Evolutionary conservation across 2,797 vertebrate species (phyloP).

Genomic region (Trichosurus vulpecula): DNA sequence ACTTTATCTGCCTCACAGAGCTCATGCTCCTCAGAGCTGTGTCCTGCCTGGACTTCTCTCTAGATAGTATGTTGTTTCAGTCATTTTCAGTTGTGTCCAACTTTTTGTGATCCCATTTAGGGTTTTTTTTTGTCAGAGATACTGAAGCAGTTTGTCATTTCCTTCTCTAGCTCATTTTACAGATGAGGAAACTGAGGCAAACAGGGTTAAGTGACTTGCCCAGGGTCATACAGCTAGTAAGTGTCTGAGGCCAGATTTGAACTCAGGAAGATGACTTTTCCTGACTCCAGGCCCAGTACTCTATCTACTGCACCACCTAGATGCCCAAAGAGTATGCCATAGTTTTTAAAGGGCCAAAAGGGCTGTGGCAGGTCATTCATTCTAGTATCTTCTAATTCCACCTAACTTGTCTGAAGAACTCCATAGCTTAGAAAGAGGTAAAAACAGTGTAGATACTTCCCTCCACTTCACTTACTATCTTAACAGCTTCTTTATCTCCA

Average conservation of each 20-base stretch:
- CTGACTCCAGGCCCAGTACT: background rate
- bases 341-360: background rate
- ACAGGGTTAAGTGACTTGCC: background rate
- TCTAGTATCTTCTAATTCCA: background rate
- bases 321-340: background rate
- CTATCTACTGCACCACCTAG: background rate
- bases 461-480: background rate
- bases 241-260: background rate
- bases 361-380: background rate
- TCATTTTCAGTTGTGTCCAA: background rate
- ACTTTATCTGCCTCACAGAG: background rate
- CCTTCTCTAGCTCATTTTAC: background rate
- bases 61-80: background rate
- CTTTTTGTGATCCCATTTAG: background rate
- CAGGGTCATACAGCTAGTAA: background rate
- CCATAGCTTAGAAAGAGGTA: background rate
- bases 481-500: background rate
- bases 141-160: background rate
- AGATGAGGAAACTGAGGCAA: background rate
- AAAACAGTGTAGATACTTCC: background rate
- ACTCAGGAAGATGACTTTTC: background rate
- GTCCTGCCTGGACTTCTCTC: background rate
- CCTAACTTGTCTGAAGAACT: background rate
- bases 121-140: background rate
- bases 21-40: background rate